Evolutionary conservation across 2,888 invertebrate genomes (phyloP).

Genomic region (Acanthosepion esculentum): DNA sequence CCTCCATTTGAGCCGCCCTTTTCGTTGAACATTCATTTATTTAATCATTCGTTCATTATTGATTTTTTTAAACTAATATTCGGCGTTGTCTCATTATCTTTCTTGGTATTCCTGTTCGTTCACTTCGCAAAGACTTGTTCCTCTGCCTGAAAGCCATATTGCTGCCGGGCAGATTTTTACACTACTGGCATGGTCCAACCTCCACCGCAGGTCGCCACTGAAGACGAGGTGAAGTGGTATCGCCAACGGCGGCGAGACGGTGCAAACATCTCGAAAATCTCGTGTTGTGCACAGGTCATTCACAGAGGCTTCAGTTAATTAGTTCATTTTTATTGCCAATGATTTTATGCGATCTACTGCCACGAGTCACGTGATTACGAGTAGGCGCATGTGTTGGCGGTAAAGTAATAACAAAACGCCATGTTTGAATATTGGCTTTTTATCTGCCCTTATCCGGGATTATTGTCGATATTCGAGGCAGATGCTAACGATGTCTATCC

Average conservation of each 20-base stretch:
- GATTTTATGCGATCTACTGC: background rate
- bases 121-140: background rate
- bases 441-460: background rate
- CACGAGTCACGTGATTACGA: background rate
- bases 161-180: background rate
- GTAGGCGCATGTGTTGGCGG: background rate
- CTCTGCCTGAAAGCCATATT: background rate
- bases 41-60: background rate
- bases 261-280: background rate
- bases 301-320: slow-evolving; percentile 16
- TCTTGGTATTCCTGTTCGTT: background rate
- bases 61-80: background rate
- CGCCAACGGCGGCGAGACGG: background rate
- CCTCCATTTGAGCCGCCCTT: background rate
- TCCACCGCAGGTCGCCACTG: background rate
- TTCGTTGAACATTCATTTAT: background rate
- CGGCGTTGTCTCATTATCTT: background rate
- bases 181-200: background rate
- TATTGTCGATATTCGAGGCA: background rate
- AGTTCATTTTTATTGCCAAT: slow-evolving; percentile 20
- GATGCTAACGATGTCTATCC: no score
- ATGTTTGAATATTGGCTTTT: background rate
- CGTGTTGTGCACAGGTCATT: background rate
- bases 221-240: background rate
- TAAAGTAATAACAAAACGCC: background rate